phyloP scores from a whole-genome alignment of 2,888 invertebrate genomes.

The Agonum fuliginosum region DNA sequence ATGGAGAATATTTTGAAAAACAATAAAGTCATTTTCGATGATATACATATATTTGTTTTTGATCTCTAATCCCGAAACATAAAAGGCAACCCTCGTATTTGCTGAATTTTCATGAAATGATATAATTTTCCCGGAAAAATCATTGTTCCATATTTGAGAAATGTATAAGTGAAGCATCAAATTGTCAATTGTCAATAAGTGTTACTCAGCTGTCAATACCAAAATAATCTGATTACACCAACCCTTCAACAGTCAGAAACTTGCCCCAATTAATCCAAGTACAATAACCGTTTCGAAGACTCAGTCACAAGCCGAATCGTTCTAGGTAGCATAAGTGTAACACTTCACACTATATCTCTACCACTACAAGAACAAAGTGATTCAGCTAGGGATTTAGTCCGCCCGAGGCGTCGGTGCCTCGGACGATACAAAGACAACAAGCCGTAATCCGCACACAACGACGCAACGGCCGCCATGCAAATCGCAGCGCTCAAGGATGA shows the following conservation, averaged over 20 bases:
- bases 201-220: no score
- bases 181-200: no score
- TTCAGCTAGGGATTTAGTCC: background rate
- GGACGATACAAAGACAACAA: constrained; percentile 55
- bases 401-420: background rate
- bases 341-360: background rate
- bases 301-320: background rate
- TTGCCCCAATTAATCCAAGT: background rate
- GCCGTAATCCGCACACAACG: constrained; percentile 42
- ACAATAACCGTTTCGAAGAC: background rate
- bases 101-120: no score
- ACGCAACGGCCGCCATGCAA: constrained; percentile 20
- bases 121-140: no score
- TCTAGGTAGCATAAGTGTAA: background rate
- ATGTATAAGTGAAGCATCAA: no score
- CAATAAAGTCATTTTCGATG: no score
- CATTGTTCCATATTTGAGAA: no score
- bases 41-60: no score
- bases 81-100: no score
- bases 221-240: background rate
- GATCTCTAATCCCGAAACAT: no score
- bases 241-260: no score
- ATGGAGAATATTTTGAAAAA: no score
- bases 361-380: constrained; percentile 2
- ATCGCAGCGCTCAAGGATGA: constrained; percentile 32